Conservation (phyloP, 92 coral and sea anemone genomes). For the Palythoa caribaeorum region DNA sequence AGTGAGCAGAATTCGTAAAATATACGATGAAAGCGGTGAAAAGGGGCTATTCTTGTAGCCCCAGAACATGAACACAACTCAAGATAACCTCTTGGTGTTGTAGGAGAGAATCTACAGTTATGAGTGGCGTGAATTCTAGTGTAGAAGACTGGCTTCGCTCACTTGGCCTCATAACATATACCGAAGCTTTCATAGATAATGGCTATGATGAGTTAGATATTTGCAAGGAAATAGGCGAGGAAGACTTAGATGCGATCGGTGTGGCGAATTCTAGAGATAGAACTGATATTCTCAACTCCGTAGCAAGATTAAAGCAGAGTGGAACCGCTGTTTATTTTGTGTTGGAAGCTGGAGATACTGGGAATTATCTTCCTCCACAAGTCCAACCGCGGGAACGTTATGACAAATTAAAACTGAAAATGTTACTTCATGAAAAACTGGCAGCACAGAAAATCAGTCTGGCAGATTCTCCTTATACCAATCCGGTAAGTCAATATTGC, state of each 20-base stretch:
- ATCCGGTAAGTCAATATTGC: conserved; percentile 70
- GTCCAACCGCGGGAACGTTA: conserved; percentile 89
- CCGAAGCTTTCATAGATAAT: conserved; percentile 97
- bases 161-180: conserved; percentile 87
- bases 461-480: conserved; percentile 79
- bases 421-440: conserved; percentile 76
- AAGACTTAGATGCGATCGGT: conserved; percentile 98
- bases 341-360: conserved; percentile 64
- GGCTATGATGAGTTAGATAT: conserved; percentile 98
- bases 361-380: conserved; percentile 46
- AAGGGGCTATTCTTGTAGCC: conserved; percentile 22
- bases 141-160: conserved; percentile 99
- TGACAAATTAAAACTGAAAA: conserved; percentile 74
- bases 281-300: conserved; percentile 91
- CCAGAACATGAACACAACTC: conserved; percentile 45
- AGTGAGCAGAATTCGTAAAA: not conserved
- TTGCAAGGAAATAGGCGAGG: conserved; percentile 97
- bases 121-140: conserved; percentile 15
- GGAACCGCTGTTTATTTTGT: conserved; percentile 97
- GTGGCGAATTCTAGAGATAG: conserved; percentile 90
- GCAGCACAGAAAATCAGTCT: conserved; percentile 85
- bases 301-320: conserved; percentile 76
- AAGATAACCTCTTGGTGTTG: conserved; percentile 37
- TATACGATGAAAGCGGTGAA: conserved; percentile 23
- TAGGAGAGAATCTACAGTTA: conserved; percentile 7